Evolutionary conservation across 1,140 invertebrate species (phyloP), one percentile per base, ranked within the genome.

Genomic region (Lepidurus couesii): DNA sequence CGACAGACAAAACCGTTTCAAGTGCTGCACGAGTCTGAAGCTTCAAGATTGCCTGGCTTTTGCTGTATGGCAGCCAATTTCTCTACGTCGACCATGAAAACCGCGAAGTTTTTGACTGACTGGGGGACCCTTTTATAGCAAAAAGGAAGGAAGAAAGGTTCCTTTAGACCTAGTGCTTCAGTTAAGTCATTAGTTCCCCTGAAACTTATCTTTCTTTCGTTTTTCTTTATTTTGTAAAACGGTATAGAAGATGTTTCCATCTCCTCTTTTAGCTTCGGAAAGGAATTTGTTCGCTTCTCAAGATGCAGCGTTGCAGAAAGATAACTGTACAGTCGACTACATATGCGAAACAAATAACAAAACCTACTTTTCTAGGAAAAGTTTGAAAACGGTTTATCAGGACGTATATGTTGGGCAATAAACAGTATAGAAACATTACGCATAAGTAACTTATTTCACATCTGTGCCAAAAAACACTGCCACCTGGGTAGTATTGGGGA

Each of bases 1-100:
- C 53, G 53, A 65, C 53, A 65, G 53, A 65, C 53, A 65, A 65
- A 65, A 65, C 53, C 53, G 53, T 65, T 34, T 65, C 53, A 65
- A 65, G 53, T 65, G 53, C 53, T 65, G 53, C 53, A 65, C 53
- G 53, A 65, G 53, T 65, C 53, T 21, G 21, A 65, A 65, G 53
- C 53, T 65, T 34, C 53, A 65, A 65, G 53, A 65, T n/a, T 65
- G 16, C 13, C 21, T 65, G 53, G 53, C 16, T 13, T 34, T 34
- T 65, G 53, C 21, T 65, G 53, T 65, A 13, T 65, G 53, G 53
- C 53, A 65, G 53, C 53, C 53, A 65, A 65, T 65, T 65, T 65
- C 21, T 65, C 53, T 65, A 65, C 53, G 53, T 65, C 53, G 21
- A 65, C 53, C 53, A 13, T 13, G 16, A 21, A 65, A 65, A 65